These are phyloP conservation scores for Agriotes lineatus DNA, from an alignment of 2,888 invertebrate species.

Conservation along the genomic window DNA sequence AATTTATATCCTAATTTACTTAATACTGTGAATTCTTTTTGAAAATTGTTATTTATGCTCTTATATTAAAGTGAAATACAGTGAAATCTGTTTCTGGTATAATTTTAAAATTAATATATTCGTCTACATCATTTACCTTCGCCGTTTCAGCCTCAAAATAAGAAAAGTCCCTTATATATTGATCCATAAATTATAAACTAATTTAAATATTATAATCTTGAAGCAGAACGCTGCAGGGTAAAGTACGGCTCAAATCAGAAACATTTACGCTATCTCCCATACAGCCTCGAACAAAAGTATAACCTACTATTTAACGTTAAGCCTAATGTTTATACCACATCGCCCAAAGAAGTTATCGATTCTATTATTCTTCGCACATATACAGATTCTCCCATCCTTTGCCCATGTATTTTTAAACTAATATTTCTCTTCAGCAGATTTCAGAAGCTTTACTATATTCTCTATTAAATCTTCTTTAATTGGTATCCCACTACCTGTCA, in stretches of 20 bases:
- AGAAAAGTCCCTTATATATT: not conserved
- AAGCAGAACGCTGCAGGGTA: too few relatives aligned
- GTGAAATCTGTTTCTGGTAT: not conserved
- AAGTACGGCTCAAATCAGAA: too few relatives aligned
- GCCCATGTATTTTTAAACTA: not conserved
- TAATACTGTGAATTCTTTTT: not conserved
- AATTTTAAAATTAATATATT: not conserved
- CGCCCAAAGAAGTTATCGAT: too few relatives aligned
- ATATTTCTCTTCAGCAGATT: not conserved
- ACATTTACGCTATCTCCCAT: too few relatives aligned
- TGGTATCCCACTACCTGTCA: too few relatives aligned
- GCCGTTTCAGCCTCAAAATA: not conserved
- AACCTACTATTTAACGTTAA: not conserved
- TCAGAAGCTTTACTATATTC: not conserved
- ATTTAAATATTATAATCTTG: too few relatives aligned
- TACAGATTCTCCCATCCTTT: not conserved
- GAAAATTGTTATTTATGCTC: not conserved
- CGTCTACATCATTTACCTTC: not conserved
- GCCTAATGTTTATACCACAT: not conserved
- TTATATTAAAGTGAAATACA: not conserved
- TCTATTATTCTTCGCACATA: not conserved
- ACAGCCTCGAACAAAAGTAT: not conserved
- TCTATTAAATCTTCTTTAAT: not conserved
- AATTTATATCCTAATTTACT: too few relatives aligned
- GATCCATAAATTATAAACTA: too few relatives aligned